Conservation (phyloP, 2,888 invertebrate genomes). For the Lapara coniferarum region DNA sequence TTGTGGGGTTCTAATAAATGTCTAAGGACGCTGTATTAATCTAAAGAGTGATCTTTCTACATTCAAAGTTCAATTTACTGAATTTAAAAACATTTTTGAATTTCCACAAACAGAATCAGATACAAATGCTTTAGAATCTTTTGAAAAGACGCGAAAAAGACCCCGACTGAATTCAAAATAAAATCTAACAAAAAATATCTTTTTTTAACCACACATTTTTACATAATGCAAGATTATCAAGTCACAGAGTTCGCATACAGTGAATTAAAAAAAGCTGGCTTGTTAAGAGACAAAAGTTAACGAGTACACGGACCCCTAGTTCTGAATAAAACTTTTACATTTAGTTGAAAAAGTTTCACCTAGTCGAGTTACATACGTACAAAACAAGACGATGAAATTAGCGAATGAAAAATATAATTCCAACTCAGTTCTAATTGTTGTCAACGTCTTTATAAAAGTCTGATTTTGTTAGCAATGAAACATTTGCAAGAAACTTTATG, state of each 20-base stretch:
- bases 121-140: too few relatives aligned
- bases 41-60: too few relatives aligned
- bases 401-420: conserved; percentile 10
- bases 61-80: too few relatives aligned
- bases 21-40: too few relatives aligned
- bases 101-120: too few relatives aligned
- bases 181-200: background rate
- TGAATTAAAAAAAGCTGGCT: conserved; percentile 11
- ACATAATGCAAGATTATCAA: background rate
- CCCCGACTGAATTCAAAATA: background rate
- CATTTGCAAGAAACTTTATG: background rate
- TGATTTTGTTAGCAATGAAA: background rate
- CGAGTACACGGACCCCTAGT: conserved; percentile 2
- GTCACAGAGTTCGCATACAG: background rate
- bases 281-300: conserved; percentile 18
- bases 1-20: too few relatives aligned
- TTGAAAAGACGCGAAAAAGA: too few relatives aligned
- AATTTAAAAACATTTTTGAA: too few relatives aligned
- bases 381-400: conserved; percentile 15
- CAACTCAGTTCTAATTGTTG: background rate
- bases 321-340: conserved; percentile 25
- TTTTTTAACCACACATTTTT: background rate
- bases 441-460: background rate
- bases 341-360: conserved; percentile 24
- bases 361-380: conserved; percentile 25